These are phyloP conservation scores for Druceiella hillmani DNA, from an alignment of 2,888 invertebrate genomes.

Conservation along the genomic window DNA sequence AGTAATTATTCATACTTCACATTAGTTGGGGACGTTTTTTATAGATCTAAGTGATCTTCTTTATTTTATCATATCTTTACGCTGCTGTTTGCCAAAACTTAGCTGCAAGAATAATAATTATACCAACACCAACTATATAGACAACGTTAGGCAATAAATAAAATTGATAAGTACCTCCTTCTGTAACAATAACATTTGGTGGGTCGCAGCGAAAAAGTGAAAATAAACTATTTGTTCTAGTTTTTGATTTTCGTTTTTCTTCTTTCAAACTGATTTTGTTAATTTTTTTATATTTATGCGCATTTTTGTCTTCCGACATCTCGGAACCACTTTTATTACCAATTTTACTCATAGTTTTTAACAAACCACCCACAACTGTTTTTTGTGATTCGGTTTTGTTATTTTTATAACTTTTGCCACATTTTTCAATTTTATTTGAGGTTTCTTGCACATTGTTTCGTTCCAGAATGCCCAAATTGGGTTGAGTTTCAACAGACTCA, in stretches of 20 bases:
- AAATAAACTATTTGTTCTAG: constrained; percentile 35
- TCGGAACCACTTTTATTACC: constrained; percentile 37
- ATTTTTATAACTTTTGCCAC: too few relatives aligned
- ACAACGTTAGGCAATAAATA: too few relatives aligned
- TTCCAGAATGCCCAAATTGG: constrained; percentile 42
- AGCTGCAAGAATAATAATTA: too few relatives aligned
- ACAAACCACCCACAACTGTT: constrained; percentile 36
- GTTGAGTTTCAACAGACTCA: constrained; percentile 24
- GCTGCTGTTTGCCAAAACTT: too few relatives aligned
- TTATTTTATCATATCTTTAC: too few relatives aligned
- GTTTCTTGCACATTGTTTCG: constrained; percentile 30
- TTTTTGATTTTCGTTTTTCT: constrained; percentile 36
- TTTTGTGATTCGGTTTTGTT: constrained; percentile 3
- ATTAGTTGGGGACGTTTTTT: too few relatives aligned
- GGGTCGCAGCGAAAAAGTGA: constrained; percentile 46
- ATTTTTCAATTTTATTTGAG: constrained; percentile 25
- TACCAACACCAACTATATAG: too few relatives aligned
- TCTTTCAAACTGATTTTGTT: constrained; percentile 34
- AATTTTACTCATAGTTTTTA: constrained; percentile 31
- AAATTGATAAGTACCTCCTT: constrained; percentile 50
- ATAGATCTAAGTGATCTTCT: too few relatives aligned
- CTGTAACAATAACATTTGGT: constrained; percentile 47
- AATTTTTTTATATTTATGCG: constrained; percentile 45
- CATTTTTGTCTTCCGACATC: constrained; percentile 41
- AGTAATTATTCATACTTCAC: too few relatives aligned